Evolutionary conservation across 2,797 vertebrate species (phyloP).

Genomic region (Manis pentadactyla): DNA sequence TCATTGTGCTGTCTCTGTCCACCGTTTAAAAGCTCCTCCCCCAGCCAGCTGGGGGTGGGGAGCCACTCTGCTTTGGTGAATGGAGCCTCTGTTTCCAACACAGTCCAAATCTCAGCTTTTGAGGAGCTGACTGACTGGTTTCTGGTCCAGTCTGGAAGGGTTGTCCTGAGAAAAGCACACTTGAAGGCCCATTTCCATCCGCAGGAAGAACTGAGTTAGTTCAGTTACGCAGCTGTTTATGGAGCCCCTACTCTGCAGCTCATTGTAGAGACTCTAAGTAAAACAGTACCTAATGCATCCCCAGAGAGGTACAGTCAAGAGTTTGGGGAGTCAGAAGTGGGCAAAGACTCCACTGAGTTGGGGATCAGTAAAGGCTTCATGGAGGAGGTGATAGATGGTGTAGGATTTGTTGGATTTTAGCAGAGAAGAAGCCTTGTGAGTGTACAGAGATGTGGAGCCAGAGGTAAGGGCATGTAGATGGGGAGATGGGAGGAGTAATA

Average conservation of each 20-base stretch:
- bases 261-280: not conserved
- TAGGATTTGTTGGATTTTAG: conserved; percentile 23
- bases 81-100: conserved; percentile 15
- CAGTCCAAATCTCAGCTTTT: not conserved
- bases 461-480: not conserved
- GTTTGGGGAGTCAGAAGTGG: not conserved
- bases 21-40: not conserved
- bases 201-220: not conserved
- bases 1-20: conserved; percentile 14
- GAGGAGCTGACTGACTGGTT: not conserved
- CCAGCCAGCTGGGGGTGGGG: not conserved
- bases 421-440: not conserved
- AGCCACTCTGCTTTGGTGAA: not conserved
- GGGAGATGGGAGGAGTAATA: not conserved
- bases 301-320: not conserved
- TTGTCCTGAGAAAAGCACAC: not conserved
- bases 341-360: not conserved
- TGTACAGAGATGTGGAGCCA: not conserved
- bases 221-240: not conserved
- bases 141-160: not conserved
- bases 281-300: not conserved
- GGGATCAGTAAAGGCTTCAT: not conserved
- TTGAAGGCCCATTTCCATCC: conserved; percentile 1
- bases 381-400: not conserved
- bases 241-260: not conserved